phyloP scores from a whole-genome alignment of 2,797 vertebrate genomes.

The Brachymystax lenok region DNA sequence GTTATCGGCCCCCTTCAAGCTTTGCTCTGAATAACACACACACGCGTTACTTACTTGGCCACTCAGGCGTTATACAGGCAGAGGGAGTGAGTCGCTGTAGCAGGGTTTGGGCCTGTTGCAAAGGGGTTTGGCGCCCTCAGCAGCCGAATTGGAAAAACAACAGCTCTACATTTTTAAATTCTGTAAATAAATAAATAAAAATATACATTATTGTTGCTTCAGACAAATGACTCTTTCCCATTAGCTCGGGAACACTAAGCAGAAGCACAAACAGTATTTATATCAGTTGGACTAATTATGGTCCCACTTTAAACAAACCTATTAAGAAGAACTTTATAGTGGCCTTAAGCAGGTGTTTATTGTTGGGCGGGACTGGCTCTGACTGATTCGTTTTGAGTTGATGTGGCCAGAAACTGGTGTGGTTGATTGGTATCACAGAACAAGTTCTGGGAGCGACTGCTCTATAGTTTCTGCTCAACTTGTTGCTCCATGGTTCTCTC shows the following conservation, averaged over 20 bases:
- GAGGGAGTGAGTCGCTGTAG: conserved; percentile 2
- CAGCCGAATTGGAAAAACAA: conserved; percentile 11
- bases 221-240: too few relatives aligned
- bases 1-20: background rate
- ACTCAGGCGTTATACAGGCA: conserved; percentile 2
- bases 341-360: too few relatives aligned
- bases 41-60: background rate
- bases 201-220: background rate
- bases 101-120: conserved; percentile 14
- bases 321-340: too few relatives aligned
- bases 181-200: background rate
- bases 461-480: background rate
- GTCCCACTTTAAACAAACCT: too few relatives aligned
- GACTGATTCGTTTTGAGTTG: too few relatives aligned
- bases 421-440: background rate
- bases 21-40: background rate
- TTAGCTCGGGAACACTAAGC: too few relatives aligned
- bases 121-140: conserved; percentile 66
- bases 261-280: too few relatives aligned
- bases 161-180: background rate
- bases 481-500: background rate
- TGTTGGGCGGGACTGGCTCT: too few relatives aligned
- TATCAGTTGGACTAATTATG: too few relatives aligned
- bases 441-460: too few relatives aligned
- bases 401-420: background rate